These are phyloP conservation scores for Zosterops lateralis DNA, from an alignment of 2,113 vertebrate genomes.

Conservation along the genomic window DNA sequence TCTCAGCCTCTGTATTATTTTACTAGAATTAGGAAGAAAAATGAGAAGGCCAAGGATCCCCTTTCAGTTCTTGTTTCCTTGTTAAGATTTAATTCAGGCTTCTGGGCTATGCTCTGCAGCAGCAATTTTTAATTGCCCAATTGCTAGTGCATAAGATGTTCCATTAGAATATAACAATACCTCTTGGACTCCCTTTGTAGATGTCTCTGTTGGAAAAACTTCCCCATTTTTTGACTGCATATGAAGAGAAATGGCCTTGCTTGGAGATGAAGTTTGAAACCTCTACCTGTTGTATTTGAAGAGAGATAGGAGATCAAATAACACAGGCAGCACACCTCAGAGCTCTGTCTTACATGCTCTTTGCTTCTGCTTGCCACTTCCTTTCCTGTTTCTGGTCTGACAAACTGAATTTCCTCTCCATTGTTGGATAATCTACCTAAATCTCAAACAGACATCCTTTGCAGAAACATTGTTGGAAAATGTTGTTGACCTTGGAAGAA, in stretches of 20 bases:
- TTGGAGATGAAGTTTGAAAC: background rate
- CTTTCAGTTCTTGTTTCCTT: background rate
- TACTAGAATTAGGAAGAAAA: background rate
- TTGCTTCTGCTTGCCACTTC: slow-evolving; percentile 3
- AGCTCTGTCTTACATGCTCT: fast-evolving
- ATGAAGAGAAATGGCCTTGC: background rate
- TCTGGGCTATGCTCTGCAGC: background rate
- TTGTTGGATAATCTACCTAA: slow-evolving; percentile 45
- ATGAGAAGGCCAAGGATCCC: background rate
- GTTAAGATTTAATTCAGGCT: background rate
- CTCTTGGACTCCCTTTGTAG: background rate
- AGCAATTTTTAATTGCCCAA: background rate
- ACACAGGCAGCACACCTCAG: background rate
- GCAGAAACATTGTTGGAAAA: background rate
- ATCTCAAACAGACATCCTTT: slow-evolving; percentile 49
- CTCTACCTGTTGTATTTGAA: background rate
- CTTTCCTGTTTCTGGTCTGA: slow-evolving; percentile 15
- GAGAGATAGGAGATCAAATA: background rate
- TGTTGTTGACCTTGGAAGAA: background rate
- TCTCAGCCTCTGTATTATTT: background rate
- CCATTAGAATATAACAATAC: background rate
- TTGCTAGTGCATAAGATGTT: background rate
- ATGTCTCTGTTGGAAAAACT: background rate
- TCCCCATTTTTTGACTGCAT: background rate
- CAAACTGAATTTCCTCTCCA: slow-evolving; percentile 39